Conservation (phyloP, 2,888 invertebrate genomes). For the Sclerodermus sp. region DNA sequence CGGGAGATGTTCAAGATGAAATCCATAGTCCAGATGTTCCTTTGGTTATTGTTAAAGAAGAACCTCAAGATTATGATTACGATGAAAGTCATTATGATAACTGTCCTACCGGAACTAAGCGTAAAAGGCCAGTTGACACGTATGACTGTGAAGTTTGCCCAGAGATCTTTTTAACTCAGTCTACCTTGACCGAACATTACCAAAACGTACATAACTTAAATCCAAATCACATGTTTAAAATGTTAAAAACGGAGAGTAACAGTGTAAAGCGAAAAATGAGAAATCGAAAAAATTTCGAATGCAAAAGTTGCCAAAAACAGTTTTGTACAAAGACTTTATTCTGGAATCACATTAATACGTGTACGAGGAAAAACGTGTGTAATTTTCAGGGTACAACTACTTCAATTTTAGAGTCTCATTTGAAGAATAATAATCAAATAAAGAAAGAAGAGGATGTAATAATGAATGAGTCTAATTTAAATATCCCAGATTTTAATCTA, state of each 20-base stretch:
- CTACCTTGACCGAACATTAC: slow-evolving; percentile 48
- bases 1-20: slow-evolving; percentile 1
- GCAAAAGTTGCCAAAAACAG: slow-evolving; percentile 49
- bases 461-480: slow-evolving; percentile 44
- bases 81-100: slow-evolving; percentile 39
- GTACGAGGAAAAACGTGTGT: slow-evolving; percentile 23
- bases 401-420: slow-evolving; percentile 48
- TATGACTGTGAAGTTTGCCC: slow-evolving; percentile 53
- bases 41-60: slow-evolving; percentile 45
- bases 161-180: slow-evolving; percentile 49
- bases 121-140: slow-evolving; percentile 42
- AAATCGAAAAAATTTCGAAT: slow-evolving; percentile 41
- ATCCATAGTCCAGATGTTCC: no score
- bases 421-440: slow-evolving; percentile 51
- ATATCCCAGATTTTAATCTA: slow-evolving; percentile 54
- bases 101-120: slow-evolving; percentile 36
- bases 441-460: slow-evolving; percentile 39
- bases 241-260: slow-evolving; percentile 27
- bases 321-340: slow-evolving; percentile 49
- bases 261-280: slow-evolving; percentile 25
- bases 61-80: slow-evolving; percentile 50
- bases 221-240: slow-evolving; percentile 42
- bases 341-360: slow-evolving; percentile 49
- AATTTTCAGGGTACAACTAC: no score
- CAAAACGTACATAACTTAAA: slow-evolving; percentile 52